A percentile compares a stretch with the other conserved stretches of the same genome.
Conservation (phyloP, 1,140 invertebrate genomes). For the Orussus abietinus region DNA sequence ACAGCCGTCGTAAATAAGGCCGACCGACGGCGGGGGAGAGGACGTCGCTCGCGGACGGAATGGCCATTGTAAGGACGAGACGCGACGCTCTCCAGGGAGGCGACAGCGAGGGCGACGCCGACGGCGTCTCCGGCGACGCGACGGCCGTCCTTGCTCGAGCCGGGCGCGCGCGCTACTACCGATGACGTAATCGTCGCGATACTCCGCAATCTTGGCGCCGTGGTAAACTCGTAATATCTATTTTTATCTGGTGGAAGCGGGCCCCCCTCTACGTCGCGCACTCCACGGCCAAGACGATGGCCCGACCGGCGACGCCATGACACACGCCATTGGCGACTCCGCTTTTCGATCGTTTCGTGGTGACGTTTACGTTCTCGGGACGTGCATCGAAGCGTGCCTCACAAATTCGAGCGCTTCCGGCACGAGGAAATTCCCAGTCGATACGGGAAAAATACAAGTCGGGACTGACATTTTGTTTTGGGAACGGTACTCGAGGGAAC, state of each 20-base stretch:
- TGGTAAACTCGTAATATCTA: conserved; percentile 52
- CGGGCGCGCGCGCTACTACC: conserved; percentile 35
- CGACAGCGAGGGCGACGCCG: conserved; percentile 20
- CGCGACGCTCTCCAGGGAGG: too few relatives aligned
- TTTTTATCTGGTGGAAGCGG: conserved; percentile 47
- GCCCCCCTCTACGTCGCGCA: conserved; percentile 15
- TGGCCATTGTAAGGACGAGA: too few relatives aligned
- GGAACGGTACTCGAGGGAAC: too few relatives aligned
- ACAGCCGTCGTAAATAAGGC: conserved; percentile 11
- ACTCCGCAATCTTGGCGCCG: conserved; percentile 52
- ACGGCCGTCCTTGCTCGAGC: conserved; percentile 37
- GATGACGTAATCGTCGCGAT: conserved; percentile 51
- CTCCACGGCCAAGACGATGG: too few relatives aligned
- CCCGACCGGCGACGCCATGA: too few relatives aligned
- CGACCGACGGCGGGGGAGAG: conserved; percentile 19
- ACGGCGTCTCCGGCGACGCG: conserved; percentile 21
- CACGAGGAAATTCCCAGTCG: too few relatives aligned
- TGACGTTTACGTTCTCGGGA: not conserved
- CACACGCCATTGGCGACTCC: too few relatives aligned
- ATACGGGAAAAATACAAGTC: too few relatives aligned
- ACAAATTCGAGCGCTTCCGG: too few relatives aligned
- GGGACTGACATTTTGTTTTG: too few relatives aligned
- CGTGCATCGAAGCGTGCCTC: not conserved
- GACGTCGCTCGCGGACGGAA: not conserved
- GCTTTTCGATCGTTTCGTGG: too few relatives aligned